Base-by-base conservation (phyloP, 2,113 vertebrate species). In the Thomomys bottae region DNA sequence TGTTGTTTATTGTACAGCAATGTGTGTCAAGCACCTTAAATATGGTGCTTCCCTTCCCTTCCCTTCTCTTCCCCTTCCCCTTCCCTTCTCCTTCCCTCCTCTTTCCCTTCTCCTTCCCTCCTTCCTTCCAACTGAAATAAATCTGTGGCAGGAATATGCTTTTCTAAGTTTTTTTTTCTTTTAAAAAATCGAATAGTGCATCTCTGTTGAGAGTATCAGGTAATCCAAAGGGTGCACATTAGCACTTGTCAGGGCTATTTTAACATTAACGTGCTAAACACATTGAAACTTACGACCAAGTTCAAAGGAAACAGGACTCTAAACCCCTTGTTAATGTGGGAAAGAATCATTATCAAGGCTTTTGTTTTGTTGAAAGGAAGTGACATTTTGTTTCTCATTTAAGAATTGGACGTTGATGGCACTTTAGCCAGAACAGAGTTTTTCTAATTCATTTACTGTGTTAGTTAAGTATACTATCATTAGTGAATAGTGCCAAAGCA, bases 391-490 rank as follows among this genome's bases (percentile, higher is more conserved):
- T 77, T 96, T 96, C 89, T 91, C 70, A 88, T 79, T 93, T 96
- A 42, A 92, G 64, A 95, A 95, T 94, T 79, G 21, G 57, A 86
- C 96, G 96, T 96, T 96, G 90, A 96, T 96, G 92, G 91, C 54
- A 84, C 93, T 86, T 88, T 92, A 94, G 32, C 34, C 28, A 87
- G 45, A 88, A 96, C 38, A 38, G 59, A 75, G 34, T 91, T 90
- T 79, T 89, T 71, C 40, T 81, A 92, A 71, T 79, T n/a, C 9
- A 96, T 90, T 94, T 11, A 24, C 77, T 90, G 42, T 71, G 82
- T 91, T 91, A 91, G 23, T 75, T 93, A 95, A 94, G 76, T 93
- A 92, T 40, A 57, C 76, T 89, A 64, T 85, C 82, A 71, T 95
- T 93, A 84, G 79, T 81, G 36, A 77, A 21, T 72, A 88, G 86